Percentiles rank a stretch among this genome's conserved stretches.
Conservation (phyloP, 2,797 vertebrate species). For the Gallinago solitaria region DNA sequence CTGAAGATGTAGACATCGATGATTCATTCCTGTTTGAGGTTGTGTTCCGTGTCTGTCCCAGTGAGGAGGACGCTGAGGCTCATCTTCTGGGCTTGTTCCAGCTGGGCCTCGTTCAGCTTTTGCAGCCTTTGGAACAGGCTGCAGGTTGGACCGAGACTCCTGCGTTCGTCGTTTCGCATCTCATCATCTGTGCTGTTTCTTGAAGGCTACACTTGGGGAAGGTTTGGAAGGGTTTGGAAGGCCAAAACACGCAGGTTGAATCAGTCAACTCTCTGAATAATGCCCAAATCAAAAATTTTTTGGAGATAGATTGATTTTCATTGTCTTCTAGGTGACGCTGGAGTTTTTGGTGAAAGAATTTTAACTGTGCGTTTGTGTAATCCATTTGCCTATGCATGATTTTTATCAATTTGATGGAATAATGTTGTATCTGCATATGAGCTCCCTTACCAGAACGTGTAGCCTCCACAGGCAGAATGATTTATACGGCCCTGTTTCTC, state of each 20-base stretch:
- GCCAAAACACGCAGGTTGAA: background rate
- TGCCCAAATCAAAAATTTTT: background rate
- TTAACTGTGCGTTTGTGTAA: background rate
- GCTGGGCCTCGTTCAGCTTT: background rate
- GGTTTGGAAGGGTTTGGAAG: background rate
- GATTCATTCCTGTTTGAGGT: background rate
- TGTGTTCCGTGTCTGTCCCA: accelerated
- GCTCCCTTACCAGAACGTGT: background rate
- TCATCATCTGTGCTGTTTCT: background rate
- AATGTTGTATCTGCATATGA: background rate
- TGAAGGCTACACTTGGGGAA: background rate
- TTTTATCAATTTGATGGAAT: background rate
- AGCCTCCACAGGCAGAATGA: background rate
- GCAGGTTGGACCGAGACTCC: background rate
- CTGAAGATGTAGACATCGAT: background rate
- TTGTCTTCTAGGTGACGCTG: background rate
- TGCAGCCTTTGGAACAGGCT: background rate
- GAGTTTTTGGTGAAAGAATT: background rate
- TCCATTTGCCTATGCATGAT: background rate
- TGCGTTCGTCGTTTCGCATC: accelerated
- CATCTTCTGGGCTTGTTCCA: background rate
- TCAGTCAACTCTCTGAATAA: background rate
- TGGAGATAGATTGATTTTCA: background rate
- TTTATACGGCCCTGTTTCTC: background rate
- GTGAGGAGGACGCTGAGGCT: background rate